Base-by-base conservation (phyloP, 2,888 invertebrate genomes). In the Euplexia lucipara region DNA sequence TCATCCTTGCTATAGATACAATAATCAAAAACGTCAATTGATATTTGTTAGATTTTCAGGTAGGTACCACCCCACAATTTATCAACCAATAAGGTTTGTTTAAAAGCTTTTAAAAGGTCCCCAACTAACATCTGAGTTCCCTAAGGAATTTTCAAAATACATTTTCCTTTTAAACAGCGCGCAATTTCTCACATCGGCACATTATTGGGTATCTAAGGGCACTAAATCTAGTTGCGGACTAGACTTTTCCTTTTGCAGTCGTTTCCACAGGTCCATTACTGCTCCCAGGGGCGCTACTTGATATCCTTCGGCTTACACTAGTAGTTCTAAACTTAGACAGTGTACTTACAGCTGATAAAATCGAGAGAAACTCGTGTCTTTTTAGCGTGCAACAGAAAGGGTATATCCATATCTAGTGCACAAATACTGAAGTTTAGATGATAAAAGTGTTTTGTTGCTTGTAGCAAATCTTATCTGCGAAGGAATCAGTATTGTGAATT, bases 211-310 rank as follows among this genome's bases (percentile, higher is more conserved):
- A 85, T 85, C 86, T 79, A 81, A 85, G 81, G 82, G 83, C 84
- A 86, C 86, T 93, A 93, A 94, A 93, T 94, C 91, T 92, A 87
- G 84, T 85, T 85, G 88, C 83, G 86, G 88, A 80, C 86, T 87
- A 88, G 86, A 88, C 86, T 88, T 89, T 88, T 90, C 88, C 89
- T 91, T 93, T 90, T 90, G 85, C 84, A 88, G 86, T 85, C 87
- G 89, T 89, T 90, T 90, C 88, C 89, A 86, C 90, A 86, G 85
- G 88, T 85, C 91, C 91, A 90, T 92, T 92, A 93, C 85, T 75
- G 87, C 83, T 86, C 93, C 89, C 93, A 42, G 68, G 90, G 88
- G 93, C 71, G 86, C 82, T 76, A 75, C 81, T 81, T 81, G 82
- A 83, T 88, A 87, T 86, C 85, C 61, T 84, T 86, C 85, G 87